These are phyloP conservation scores for Sander vitreus DNA, from an alignment of 2,113 vertebrate genomes.

Conservation along the genomic window DNA sequence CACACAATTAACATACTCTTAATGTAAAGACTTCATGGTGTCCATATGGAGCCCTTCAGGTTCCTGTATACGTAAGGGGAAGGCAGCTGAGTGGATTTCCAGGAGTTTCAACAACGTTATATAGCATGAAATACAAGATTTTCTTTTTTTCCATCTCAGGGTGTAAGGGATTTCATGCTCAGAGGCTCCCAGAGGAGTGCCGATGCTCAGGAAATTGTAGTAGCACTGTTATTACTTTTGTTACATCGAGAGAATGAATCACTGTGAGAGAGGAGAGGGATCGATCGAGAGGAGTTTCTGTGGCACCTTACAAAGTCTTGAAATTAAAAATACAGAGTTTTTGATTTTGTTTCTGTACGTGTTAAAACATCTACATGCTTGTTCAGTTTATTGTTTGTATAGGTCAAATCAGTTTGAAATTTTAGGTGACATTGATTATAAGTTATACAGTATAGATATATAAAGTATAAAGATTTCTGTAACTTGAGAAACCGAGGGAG, in stretches of 20 bases:
- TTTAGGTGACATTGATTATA: too few relatives aligned
- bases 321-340: neutral
- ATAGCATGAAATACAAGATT: slow-evolving; percentile 52
- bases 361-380: neutral
- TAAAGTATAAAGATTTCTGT: neutral
- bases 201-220: slow-evolving; percentile 31
- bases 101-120: slow-evolving; percentile 28
- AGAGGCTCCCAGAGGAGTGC: slow-evolving; percentile 26
- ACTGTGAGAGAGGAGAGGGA: neutral
- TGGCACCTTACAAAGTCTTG: neutral
- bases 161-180: slow-evolving; percentile 49
- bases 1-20: slow-evolving; percentile 11
- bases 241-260: slow-evolving; percentile 28
- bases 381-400: neutral
- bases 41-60: neutral
- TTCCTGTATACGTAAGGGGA: neutral
- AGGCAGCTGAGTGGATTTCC: slow-evolving; percentile 12
- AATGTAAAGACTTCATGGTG: neutral
- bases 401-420: neutral
- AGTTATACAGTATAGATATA: too few relatives aligned
- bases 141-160: slow-evolving; percentile 36
- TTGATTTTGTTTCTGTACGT: neutral
- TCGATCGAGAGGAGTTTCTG: neutral
- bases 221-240: slow-evolving; percentile 33
- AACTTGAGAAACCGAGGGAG: neutral